Percentiles rank a stretch among this genome's conserved stretches.
phyloP scores from a whole-genome alignment of 1,140 invertebrate species.

The Meloidogyne chitwoodi region DNA sequence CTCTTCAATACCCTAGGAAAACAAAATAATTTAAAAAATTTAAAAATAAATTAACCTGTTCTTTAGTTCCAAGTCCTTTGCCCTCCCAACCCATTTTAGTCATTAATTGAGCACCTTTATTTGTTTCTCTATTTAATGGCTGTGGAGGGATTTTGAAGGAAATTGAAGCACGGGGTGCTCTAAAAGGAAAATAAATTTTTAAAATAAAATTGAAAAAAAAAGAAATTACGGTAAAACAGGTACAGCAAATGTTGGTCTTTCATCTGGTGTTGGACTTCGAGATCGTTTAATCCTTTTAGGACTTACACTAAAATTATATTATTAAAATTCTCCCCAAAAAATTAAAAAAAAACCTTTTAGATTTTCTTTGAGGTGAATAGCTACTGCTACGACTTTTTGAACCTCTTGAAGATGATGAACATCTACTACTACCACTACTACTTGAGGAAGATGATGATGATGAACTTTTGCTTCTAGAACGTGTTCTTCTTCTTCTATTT shows the following conservation, averaged over 20 bases:
- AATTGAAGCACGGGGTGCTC: neutral
- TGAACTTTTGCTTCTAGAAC: neutral
- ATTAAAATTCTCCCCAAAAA: too few relatives aligned
- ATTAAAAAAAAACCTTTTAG: neutral
- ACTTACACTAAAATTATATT: neutral
- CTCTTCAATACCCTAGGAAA: slow-evolving; percentile 34
- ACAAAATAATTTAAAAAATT: neutral
- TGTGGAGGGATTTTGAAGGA: slow-evolving; percentile 32
- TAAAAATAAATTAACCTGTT: slow-evolving; percentile 29
- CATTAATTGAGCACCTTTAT: slow-evolving; percentile 42
- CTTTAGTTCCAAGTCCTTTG: slow-evolving; percentile 37
- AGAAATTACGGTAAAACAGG: neutral
- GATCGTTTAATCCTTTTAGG: slow-evolving; percentile 13
- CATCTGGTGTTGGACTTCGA: slow-evolving; percentile 27
- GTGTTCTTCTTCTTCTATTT: neutral
- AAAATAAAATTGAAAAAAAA: neutral
- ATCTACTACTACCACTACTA: slow-evolving; percentile 6
- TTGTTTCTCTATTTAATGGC: slow-evolving; percentile 35
- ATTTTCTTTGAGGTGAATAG: neutral
- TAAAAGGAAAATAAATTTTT: neutral
- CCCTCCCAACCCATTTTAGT: slow-evolving; percentile 47
- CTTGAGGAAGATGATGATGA: neutral
- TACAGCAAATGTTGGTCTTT: slow-evolving; percentile 20
- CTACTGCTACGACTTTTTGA: neutral
- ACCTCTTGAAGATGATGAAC: slow-evolving; percentile 21